Evolutionary conservation across 2,113 vertebrate genomes (phyloP), one percentile per base, ranked within the genome.

Genomic region (Struthio camelus): DNA sequence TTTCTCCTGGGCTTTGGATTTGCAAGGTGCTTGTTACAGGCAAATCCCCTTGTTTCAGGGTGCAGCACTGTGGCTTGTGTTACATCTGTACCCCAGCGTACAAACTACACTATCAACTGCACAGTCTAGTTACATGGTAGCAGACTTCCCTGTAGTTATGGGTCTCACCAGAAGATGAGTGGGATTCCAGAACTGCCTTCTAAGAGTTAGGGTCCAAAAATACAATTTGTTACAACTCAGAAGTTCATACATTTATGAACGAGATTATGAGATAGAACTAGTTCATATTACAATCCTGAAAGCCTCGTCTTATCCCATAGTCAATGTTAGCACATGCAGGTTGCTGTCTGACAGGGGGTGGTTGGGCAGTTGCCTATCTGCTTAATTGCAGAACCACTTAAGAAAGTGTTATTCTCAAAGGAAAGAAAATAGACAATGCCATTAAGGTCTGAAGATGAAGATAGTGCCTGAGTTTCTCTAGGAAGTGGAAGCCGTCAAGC

Each of bases 401-500:
- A 64, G 62, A 85, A 89, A 48, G 19, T 64, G 3, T 80, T 80
- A 76, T 72, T 85, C 40, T 40, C 38, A 42, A 78, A 83, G 22
- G 38, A 75, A 89, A 51, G 50, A 73, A 91, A 91, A 54, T 22
- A 89, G 34, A 56, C 62, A 77, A 6, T n/a, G 62, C 14, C 30
- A 85, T 80, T 89, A 87, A 50, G 6, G n/a, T 22, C 22, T 83
- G 78, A 85, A 77, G 62, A 91, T 64, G 61, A 89, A 87, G 58
- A 34, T 4, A 85, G 12, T 3, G 2, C 30, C 50, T 77, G 48
- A 53, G 8, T 77, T 64, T 17, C 79, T 16, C 3, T 62, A 54
- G 75, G 85, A 94, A 87, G 14, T 46, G 38, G 38, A 94, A 89
- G 24, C 24, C 94, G 50, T 85, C 93, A 93, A 72, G 32, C 22